A percentile compares a stretch with the other conserved stretches of the same genome.
Conservation (phyloP, 1,140 invertebrate species). For the Sminthurinus signatus region DNA sequence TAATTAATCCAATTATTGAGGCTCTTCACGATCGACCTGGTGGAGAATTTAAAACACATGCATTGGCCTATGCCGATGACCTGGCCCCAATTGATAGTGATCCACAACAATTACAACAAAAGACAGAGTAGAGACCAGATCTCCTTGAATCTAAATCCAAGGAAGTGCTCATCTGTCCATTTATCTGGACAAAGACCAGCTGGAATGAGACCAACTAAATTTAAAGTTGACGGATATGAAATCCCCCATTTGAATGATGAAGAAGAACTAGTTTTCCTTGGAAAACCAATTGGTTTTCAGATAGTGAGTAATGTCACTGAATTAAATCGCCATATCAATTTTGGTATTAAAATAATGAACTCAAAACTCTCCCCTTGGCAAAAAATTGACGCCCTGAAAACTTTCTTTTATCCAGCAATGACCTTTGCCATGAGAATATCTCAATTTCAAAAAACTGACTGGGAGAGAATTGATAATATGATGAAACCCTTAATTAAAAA, state of each 20-base stretch:
- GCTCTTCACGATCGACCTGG: slow-evolving; percentile 30
- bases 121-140: slow-evolving; percentile 39
- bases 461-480: slow-evolving; percentile 33
- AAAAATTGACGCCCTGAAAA: slow-evolving; percentile 44
- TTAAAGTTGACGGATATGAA: not conserved
- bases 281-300: slow-evolving; percentile 24
- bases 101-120: slow-evolving; percentile 18
- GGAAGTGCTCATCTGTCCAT: slow-evolving; percentile 12
- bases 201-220: not conserved
- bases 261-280: slow-evolving; percentile 11
- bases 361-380: slow-evolving; percentile 45
- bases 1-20: slow-evolving; percentile 43
- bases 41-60: slow-evolving; percentile 5
- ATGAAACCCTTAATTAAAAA: not conserved
- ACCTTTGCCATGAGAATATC: slow-evolving; percentile 43
- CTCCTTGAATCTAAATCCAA: slow-evolving; percentile 11
- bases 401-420: slow-evolving; percentile 44
- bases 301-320: slow-evolving; percentile 1
- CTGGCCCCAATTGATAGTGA: slow-evolving; percentile 33
- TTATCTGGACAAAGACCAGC: not conserved
- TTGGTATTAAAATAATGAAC: not conserved
- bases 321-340: slow-evolving; percentile 15
- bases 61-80: slow-evolving; percentile 44
- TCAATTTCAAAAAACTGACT: slow-evolving; percentile 29
- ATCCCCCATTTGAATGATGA: not conserved